phyloP scores from a whole-genome alignment of 2,113 vertebrate genomes.

The Misgurnus mizolepis region DNA sequence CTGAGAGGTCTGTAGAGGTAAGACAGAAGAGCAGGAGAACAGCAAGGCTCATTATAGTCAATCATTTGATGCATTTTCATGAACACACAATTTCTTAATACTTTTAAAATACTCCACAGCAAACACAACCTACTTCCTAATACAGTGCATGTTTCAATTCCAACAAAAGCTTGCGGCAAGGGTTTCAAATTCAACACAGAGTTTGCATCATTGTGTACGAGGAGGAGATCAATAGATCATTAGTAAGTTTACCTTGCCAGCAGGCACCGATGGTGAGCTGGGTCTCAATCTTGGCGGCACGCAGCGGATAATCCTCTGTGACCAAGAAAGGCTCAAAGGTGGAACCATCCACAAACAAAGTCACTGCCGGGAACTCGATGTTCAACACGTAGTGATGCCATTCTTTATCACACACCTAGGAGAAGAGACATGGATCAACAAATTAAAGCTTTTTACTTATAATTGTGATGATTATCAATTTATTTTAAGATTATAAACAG shows the following conservation, averaged over 20 bases:
- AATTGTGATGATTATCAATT: background rate
- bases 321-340: slow-evolving; percentile 92
- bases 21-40: slow-evolving; percentile 82
- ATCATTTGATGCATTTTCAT: slow-evolving; percentile 15
- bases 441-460: background rate
- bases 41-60: slow-evolving; percentile 63
- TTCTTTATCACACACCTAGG: slow-evolving; percentile 92
- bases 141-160: background rate
- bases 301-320: slow-evolving; percentile 92
- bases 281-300: slow-evolving; percentile 84
- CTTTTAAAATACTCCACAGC: background rate
- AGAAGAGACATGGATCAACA: slow-evolving; percentile 7
- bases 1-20: slow-evolving; percentile 91
- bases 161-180: background rate
- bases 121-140: background rate
- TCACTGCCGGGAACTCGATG: slow-evolving; percentile 84
- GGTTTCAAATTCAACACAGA: slow-evolving; percentile 4
- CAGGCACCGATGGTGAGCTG: slow-evolving; percentile 95
- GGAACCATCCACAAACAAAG: slow-evolving; percentile 88
- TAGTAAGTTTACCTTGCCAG: slow-evolving; percentile 87
- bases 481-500: background rate
- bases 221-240: slow-evolving; percentile 1
- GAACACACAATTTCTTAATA: background rate
- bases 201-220: slow-evolving; percentile 10
- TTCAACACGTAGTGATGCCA: slow-evolving; percentile 98